Percentiles rank a stretch among this genome's conserved stretches.
phyloP scores from a whole-genome alignment of 2,888 invertebrate genomes.

The Eumerus sabulonum region DNA sequence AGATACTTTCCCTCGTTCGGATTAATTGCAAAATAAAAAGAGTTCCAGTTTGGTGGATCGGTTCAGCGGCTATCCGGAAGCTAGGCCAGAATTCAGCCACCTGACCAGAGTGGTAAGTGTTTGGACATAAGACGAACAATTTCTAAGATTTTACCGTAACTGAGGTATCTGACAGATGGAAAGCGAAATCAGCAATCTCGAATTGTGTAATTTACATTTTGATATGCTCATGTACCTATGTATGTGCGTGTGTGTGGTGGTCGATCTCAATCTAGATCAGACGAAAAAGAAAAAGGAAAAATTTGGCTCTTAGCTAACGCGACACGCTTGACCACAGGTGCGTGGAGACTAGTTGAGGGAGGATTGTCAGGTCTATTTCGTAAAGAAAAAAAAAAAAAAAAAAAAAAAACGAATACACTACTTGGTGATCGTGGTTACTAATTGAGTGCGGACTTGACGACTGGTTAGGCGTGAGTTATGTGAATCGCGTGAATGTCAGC shows the following conservation, averaged over 20 bases:
- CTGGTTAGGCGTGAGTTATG: too few relatives aligned
- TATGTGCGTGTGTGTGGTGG: too few relatives aligned
- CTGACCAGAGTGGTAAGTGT: slow-evolving; percentile 53
- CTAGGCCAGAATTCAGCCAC: slow-evolving; percentile 30
- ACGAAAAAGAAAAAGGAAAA: too few relatives aligned
- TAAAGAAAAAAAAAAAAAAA: too few relatives aligned
- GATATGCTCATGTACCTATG: slow-evolving; percentile 35
- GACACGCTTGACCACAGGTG: slow-evolving; percentile 7
- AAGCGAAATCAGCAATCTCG: slow-evolving; percentile 59
- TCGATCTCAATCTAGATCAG: slow-evolving; percentile 57
- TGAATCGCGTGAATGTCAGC: too few relatives aligned
- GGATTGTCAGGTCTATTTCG: neutral
- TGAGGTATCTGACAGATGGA: slow-evolving; percentile 35
- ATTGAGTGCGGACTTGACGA: too few relatives aligned
- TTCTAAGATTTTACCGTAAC: too few relatives aligned
- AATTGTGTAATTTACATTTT: slow-evolving; percentile 60
- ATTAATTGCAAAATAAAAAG: slow-evolving; percentile 26
- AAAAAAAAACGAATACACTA: too few relatives aligned
- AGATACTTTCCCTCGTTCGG: slow-evolving; percentile 45
- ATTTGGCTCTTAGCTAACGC: too few relatives aligned
- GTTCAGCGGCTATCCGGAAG: neutral
- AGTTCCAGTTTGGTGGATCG: slow-evolving; percentile 38
- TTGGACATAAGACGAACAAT: slow-evolving; percentile 10
- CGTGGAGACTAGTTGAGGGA: neutral
- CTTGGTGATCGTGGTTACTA: too few relatives aligned